Conservation (phyloP, 30 jellyfish, hydroid and myxozoan genomes). For the Mastigias papua region DNA sequence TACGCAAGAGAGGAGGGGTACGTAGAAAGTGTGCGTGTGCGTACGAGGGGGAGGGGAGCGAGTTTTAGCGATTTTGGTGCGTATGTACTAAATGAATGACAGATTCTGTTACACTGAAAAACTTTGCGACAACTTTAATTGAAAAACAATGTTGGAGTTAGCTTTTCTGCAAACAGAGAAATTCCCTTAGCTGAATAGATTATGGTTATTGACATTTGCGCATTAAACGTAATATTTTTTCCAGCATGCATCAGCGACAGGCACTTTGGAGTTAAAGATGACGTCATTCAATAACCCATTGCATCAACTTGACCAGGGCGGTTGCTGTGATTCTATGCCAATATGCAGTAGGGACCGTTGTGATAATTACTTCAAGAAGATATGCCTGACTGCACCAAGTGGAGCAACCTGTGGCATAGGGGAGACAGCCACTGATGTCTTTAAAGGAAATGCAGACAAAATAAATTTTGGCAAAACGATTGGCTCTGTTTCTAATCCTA, state of each 20-base stretch:
- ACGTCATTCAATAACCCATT: slow-evolving; percentile 56
- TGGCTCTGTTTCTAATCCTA: slow-evolving; percentile 46
- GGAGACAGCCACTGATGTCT: slow-evolving; percentile 23
- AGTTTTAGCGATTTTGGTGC: too few relatives aligned
- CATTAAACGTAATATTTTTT: neutral
- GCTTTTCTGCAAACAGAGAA: too few relatives aligned
- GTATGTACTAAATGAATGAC: too few relatives aligned
- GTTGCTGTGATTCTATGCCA: slow-evolving; percentile 38
- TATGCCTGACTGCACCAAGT: slow-evolving; percentile 62
- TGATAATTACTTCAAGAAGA: slow-evolving; percentile 70
- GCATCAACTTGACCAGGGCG: slow-evolving; percentile 46
- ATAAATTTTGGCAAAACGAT: slow-evolving; percentile 40
- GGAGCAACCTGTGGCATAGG: slow-evolving; percentile 56
- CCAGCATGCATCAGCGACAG: slow-evolving; percentile 11
- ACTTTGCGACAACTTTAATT: too few relatives aligned
- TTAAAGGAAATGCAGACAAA: slow-evolving; percentile 36
- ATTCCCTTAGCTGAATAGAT: too few relatives aligned
- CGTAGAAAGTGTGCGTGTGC: too few relatives aligned
- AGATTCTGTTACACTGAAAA: too few relatives aligned
- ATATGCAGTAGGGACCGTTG: slow-evolving; percentile 42
- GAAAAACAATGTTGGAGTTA: too few relatives aligned
- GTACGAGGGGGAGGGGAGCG: too few relatives aligned
- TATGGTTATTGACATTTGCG: too few relatives aligned
- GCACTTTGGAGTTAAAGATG: slow-evolving; percentile 38
- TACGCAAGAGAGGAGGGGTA: too few relatives aligned